phyloP scores from a whole-genome alignment of 1,140 invertebrate genomes.

The Polypedilum vanderplanki region DNA sequence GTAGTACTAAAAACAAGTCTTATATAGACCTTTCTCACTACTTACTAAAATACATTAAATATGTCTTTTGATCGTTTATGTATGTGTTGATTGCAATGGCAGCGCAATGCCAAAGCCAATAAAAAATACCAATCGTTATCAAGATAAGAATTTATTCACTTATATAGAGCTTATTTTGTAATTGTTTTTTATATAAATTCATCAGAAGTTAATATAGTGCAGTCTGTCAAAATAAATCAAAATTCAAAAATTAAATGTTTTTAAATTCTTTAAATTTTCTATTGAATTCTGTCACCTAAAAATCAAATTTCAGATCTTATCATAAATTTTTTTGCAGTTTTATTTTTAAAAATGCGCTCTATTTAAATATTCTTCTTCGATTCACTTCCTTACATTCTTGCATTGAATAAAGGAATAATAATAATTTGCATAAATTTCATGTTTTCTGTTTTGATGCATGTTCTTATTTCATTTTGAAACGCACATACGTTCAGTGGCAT shows the following conservation, averaged over 20 bases:
- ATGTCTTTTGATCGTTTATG: no score
- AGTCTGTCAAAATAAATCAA: no score
- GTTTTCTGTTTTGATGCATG: conserved; percentile 22
- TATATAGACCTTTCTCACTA: no score
- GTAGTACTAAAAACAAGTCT: no score
- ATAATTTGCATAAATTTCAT: conserved; percentile 28
- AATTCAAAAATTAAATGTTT: no score
- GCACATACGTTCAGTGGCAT: conserved; percentile 24
- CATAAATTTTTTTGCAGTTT: not conserved
- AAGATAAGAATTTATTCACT: not conserved
- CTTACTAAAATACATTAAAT: no score
- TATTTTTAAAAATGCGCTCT: not conserved
- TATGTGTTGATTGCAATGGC: not conserved
- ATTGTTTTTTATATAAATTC: not conserved
- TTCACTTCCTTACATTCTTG: no score
- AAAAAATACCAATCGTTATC: conserved; percentile 27
- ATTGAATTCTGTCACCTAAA: no score
- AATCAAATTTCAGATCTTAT: no score
- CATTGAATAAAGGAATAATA: not conserved
- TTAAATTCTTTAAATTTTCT: no score
- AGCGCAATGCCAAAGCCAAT: not conserved
- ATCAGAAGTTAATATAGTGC: not conserved
- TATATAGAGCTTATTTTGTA: not conserved
- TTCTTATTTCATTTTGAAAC: conserved; percentile 22
- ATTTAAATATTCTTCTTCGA: no score